Evolutionary conservation across 2,797 vertebrate genomes (phyloP).

Genomic region (Masticophis lateralis): DNA sequence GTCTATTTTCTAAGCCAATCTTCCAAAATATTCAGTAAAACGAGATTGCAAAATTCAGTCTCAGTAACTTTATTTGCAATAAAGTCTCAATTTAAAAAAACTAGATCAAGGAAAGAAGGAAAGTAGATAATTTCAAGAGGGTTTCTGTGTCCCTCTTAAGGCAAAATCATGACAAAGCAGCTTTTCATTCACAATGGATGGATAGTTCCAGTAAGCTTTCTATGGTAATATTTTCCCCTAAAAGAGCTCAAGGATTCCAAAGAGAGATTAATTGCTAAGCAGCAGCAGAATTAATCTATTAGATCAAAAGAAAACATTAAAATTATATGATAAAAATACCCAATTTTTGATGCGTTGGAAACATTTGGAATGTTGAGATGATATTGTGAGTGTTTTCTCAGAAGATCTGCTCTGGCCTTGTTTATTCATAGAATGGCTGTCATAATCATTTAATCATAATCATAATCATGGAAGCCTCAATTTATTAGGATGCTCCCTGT

Average conservation of each 20-base stretch:
- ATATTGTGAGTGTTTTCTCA: background rate
- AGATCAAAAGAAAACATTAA: background rate
- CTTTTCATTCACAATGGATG: background rate
- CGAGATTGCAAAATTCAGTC: background rate
- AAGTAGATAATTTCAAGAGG: background rate
- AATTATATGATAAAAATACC: background rate
- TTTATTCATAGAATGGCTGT: background rate
- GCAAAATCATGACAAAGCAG: background rate
- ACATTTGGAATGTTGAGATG: background rate
- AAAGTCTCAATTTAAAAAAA: conserved; percentile 1
- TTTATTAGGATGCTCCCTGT: background rate
- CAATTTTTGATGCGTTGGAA: background rate
- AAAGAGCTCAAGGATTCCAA: background rate
- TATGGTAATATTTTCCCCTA: background rate
- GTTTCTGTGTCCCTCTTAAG: background rate
- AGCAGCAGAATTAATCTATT: background rate
- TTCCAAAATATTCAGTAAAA: background rate
- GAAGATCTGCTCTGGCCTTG: background rate
- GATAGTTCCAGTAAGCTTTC: background rate
- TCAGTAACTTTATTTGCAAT: background rate
- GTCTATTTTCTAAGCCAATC: conserved; percentile 7
- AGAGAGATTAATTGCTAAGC: background rate
- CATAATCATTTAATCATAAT: background rate
- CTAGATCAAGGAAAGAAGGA: background rate
- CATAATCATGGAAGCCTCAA: background rate